Conservation (phyloP, 2,888 invertebrate genomes). For the Itoplectis maculator region DNA sequence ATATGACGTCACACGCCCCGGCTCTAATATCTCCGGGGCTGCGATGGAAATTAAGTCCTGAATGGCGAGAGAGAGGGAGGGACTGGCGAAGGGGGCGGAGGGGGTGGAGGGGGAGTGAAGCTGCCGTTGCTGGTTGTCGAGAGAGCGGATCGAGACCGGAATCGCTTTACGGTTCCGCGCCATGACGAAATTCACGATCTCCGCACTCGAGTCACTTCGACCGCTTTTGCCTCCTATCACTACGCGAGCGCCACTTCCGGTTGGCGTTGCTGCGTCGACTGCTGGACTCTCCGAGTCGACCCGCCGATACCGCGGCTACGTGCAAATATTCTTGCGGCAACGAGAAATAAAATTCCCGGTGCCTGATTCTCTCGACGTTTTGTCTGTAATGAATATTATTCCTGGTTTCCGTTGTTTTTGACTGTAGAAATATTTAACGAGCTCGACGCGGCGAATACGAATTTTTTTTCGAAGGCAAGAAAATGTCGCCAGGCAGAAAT, state of each 20-base stretch:
- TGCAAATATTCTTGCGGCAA: constrained; percentile 8
- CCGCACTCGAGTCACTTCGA: constrained; percentile 31
- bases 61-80: constrained; percentile 63
- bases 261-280: neutral
- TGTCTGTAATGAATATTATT: too few species aligned
- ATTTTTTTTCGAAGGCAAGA: too few species aligned
- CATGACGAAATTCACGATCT: constrained; percentile 65
- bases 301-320: neutral
- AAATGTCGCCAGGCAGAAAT: too few species aligned
- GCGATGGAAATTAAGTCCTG: constrained; percentile 81
- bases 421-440: neutral
- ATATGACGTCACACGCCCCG: constrained; percentile 81
- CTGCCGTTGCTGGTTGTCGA: neutral
- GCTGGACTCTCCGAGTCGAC: neutral
- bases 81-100: too few species aligned
- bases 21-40: constrained; percentile 81
- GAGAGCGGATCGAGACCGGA: constrained; percentile 59
- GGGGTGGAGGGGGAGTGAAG: constrained; percentile 33
- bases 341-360: too few species aligned
- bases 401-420: too few species aligned
- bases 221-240: constrained; percentile 1
- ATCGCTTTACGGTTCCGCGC: constrained; percentile 61
- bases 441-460: neutral
- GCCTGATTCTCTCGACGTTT: too few species aligned
- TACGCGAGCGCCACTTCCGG: constrained; percentile 35